Evolutionary conservation across 2,113 vertebrate species (phyloP).

Genomic region (Rhinogobius similis): DNA sequence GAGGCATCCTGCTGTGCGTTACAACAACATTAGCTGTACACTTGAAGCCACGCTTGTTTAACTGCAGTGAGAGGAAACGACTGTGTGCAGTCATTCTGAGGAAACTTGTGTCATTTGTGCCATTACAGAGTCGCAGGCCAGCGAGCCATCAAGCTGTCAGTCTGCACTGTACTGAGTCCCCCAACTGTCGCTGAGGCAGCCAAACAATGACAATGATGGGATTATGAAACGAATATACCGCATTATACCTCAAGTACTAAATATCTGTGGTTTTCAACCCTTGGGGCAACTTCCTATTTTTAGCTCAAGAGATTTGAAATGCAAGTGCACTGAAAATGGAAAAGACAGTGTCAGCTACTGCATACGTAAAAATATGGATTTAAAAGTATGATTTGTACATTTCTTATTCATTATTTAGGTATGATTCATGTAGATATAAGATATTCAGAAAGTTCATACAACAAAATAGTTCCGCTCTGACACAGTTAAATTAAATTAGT

Average conservation of each 20-base stretch:
- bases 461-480: not conserved
- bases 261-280: constrained; percentile 45
- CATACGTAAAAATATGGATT: constrained; percentile 14
- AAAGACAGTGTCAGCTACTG: constrained; percentile 16
- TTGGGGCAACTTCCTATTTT: constrained; percentile 44
- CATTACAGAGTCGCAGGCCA: not conserved
- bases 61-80: constrained; percentile 25
- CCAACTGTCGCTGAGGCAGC: constrained; percentile 47
- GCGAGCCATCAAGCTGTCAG: constrained; percentile 38
- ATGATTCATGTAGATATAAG: not conserved
- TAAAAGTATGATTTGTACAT: not conserved
- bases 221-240: constrained; percentile 32
- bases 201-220: constrained; percentile 47
- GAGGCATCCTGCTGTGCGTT: constrained; percentile 36
- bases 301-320: constrained; percentile 45
- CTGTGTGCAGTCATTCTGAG: constrained; percentile 3
- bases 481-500: not conserved
- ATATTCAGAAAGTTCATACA: not conserved
- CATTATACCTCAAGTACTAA: constrained; percentile 36
- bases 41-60: constrained; percentile 17
- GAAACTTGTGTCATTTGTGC: constrained; percentile 10
- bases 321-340: constrained; percentile 32
- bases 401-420: not conserved
- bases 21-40: constrained; percentile 13
- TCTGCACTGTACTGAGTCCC: constrained; percentile 21